Conservation (phyloP, 1,140 invertebrate genomes). For the Lordiphosa mommai region DNA sequence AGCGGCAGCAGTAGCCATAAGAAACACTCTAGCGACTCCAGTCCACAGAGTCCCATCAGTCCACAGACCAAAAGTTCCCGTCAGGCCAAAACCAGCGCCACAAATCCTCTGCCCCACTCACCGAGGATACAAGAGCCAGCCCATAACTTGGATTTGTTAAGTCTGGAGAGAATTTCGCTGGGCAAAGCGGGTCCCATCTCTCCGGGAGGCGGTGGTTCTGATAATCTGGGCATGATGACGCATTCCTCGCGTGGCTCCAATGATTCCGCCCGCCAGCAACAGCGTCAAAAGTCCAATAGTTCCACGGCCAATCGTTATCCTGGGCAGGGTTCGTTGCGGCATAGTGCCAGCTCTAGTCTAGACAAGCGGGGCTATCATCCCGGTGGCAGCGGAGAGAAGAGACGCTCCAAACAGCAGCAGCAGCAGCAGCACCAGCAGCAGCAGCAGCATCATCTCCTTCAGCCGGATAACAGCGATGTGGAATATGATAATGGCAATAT, state of each 20-base stretch:
- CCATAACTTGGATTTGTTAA: constrained; percentile 57
- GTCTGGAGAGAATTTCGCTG: constrained; percentile 61
- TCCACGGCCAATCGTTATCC: constrained; percentile 56
- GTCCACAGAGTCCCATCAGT: constrained; percentile 78
- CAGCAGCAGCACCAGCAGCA: constrained; percentile 43
- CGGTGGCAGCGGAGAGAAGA: constrained; percentile 79
- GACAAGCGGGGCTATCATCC: constrained; percentile 80
- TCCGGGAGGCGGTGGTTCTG: constrained; percentile 45
- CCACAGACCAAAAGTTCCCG: constrained; percentile 69
- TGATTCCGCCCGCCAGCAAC: constrained; percentile 49
- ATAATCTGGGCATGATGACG: constrained; percentile 68
- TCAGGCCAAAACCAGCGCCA: constrained; percentile 63
- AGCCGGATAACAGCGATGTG: constrained; percentile 70
- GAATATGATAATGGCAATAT: constrained; percentile 83
- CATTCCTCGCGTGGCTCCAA: constrained; percentile 72
- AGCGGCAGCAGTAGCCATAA: constrained; percentile 69
- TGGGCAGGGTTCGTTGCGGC: constrained; percentile 53
- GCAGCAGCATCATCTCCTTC: constrained; percentile 50
- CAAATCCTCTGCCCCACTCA: constrained; percentile 54
- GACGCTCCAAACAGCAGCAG: constrained; percentile 45
- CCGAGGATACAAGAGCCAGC: constrained; percentile 55
- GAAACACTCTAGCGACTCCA: constrained; percentile 78
- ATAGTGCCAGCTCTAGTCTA: constrained; percentile 67
- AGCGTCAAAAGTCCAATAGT: constrained; percentile 57
- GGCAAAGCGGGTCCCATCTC: constrained; percentile 57